Evolutionary conservation across 2,113 vertebrate species (phyloP).

Genomic region (Rhynchomys soricoides): DNA sequence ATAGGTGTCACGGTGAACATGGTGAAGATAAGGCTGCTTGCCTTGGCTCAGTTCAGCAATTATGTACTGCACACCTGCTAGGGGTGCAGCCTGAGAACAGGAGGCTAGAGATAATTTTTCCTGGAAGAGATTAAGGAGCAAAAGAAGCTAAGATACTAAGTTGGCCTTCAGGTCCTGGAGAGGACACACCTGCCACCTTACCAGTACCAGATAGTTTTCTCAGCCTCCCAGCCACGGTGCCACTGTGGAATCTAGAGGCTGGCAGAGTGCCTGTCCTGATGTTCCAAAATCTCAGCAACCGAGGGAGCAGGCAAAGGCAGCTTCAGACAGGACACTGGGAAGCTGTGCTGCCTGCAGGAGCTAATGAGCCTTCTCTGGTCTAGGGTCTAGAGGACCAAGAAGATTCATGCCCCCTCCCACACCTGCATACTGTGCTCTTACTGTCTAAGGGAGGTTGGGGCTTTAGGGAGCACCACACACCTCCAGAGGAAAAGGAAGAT

Average conservation of each 20-base stretch:
- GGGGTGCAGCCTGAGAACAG: neutral
- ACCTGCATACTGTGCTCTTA: fast-evolving
- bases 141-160: neutral
- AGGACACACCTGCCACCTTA: fast-evolving
- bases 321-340: neutral
- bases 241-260: neutral
- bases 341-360: fast-evolving
- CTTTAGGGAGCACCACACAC: fast-evolving
- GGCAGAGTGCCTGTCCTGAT: too few species aligned
- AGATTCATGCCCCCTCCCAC: too few species aligned
- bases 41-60: neutral
- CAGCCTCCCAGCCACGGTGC: neutral
- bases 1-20: neutral
- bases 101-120: neutral
- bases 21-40: neutral
- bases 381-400: fast-evolving
- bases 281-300: neutral
- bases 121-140: neutral
- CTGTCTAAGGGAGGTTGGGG: neutral
- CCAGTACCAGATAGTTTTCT: neutral
- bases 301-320: neutral
- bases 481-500: neutral
- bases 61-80: neutral
- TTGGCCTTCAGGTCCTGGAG: fast-evolving
- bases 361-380: fast-evolving